phyloP scores from a whole-genome alignment of 1,140 invertebrate species.

The Eumaeus atala region DNA sequence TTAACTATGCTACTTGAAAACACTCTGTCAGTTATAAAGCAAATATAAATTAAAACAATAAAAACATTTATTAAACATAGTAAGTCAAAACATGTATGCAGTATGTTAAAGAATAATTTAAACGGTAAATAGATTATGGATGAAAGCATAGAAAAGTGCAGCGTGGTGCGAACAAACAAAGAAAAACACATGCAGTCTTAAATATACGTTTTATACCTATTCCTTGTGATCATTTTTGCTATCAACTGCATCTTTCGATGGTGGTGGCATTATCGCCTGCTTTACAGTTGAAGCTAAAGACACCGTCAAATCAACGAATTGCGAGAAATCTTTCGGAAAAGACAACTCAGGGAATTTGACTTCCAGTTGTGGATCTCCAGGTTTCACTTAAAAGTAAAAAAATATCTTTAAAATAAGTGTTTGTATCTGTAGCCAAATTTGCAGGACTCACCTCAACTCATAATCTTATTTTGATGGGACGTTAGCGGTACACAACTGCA shows the following conservation, averaged over 20 bases:
- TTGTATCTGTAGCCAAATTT: background rate
- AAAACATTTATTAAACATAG: too few relatives aligned
- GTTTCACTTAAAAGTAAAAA: constrained; percentile 56
- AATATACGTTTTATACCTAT: constrained; percentile 45
- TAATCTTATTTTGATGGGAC: too few relatives aligned
- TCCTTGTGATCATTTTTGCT: constrained; percentile 48
- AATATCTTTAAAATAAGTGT: constrained; percentile 12
- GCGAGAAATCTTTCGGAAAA: constrained; percentile 67
- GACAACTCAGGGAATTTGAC: constrained; percentile 68
- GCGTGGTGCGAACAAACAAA: constrained; percentile 7
- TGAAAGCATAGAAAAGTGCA: background rate
- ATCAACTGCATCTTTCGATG: constrained; percentile 44
- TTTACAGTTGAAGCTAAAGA: constrained; percentile 59
- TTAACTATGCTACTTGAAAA: too few relatives aligned
- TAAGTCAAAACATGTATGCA: too few relatives aligned
- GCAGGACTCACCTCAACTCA: too few relatives aligned
- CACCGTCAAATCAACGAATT: constrained; percentile 54
- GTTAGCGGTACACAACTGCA: too few relatives aligned
- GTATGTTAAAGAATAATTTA: background rate
- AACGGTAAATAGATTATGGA: background rate
- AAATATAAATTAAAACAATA: too few relatives aligned
- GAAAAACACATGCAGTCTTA: constrained; percentile 19
- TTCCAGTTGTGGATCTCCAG: constrained; percentile 69
- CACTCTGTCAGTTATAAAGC: too few relatives aligned
- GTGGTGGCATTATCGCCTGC: constrained; percentile 65